Base-by-base conservation (phyloP, 2,888 invertebrate genomes). In the Cheilosia variabilis region DNA sequence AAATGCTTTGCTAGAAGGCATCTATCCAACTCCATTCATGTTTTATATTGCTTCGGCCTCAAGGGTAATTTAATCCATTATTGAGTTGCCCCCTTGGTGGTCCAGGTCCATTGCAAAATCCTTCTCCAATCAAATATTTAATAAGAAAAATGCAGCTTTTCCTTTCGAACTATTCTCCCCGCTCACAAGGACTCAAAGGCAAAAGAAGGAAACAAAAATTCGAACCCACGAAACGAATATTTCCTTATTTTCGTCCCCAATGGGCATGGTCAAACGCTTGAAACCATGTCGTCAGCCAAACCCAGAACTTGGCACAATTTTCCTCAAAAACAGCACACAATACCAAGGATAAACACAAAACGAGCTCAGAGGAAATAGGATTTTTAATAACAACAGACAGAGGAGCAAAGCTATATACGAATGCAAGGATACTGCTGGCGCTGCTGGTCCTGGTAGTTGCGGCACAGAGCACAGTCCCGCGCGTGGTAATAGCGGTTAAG, bases 61-160 rank as follows among this genome's bases (percentile, higher is more conserved):
- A 71, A 55, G 80, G 71, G 71, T 71, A 80, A 76, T 84, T 80
- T 60, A 84, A 80, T 84, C 84, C 60, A 71, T 80, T 84, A 84
- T 79, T 55, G 47, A 58, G 73, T 37, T 71, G 24, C 58, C 52
- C 73, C 60, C 53, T 66, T 52, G 22, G 75, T 13, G 57, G 22
- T 75, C 71, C 75, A 13, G 57, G 17, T 75, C 71, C 75, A 82
- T 71, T 66, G 60, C 41, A 27, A 72, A 47, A 31, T n/a, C 10
- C 52, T 24, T 53, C 45, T 45, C 37, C 66, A 60, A 82, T 65
- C 45, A 82, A 77, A 82, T 72, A 68, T 77, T 77, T 75, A 53
- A 66, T 66, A 37, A 24, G 19, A 58, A 37, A 27, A 17, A 63
- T 13, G n/a, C 41, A 9, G 45, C 57, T 69, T 27, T 58, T 62